phyloP scores from a whole-genome alignment of 2,113 vertebrate species.

The Talpa occidentalis region DNA sequence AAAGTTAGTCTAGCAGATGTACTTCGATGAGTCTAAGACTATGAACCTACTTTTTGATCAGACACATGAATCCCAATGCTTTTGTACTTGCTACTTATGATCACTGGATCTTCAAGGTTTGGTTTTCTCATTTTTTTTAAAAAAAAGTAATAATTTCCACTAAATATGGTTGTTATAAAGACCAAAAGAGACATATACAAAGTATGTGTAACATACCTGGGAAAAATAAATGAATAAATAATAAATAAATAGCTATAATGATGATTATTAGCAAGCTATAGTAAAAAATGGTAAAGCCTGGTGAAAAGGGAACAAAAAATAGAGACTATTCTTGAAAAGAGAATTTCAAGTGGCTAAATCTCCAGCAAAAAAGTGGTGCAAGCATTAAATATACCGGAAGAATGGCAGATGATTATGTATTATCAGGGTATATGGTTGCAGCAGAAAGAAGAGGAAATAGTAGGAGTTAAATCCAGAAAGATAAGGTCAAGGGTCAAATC shows the following conservation, averaged over 20 bases:
- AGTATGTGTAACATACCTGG: background rate
- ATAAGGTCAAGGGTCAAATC: background rate
- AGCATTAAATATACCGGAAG: background rate
- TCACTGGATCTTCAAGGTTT: background rate
- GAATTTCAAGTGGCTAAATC: background rate
- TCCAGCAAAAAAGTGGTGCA: background rate
- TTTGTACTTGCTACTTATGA: background rate
- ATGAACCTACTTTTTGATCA: background rate
- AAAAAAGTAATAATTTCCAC: background rate
- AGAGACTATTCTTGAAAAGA: background rate
- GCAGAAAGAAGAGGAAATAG: background rate
- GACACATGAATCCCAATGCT: background rate
- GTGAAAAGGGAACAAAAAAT: background rate
- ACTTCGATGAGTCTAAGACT: background rate
- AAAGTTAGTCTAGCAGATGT: background rate
- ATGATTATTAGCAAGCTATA: background rate
- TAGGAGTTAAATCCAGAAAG: background rate
- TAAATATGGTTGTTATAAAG: background rate
- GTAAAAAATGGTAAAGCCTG: background rate
- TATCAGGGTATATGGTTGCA: rapidly evolving
- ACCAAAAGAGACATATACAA: background rate
- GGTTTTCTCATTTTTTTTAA: background rate
- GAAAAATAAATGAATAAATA: background rate
- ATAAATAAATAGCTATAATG: background rate
- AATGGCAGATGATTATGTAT: background rate